Conservation (phyloP, 2,797 vertebrate genomes). For the Notolabrus celidotus region DNA sequence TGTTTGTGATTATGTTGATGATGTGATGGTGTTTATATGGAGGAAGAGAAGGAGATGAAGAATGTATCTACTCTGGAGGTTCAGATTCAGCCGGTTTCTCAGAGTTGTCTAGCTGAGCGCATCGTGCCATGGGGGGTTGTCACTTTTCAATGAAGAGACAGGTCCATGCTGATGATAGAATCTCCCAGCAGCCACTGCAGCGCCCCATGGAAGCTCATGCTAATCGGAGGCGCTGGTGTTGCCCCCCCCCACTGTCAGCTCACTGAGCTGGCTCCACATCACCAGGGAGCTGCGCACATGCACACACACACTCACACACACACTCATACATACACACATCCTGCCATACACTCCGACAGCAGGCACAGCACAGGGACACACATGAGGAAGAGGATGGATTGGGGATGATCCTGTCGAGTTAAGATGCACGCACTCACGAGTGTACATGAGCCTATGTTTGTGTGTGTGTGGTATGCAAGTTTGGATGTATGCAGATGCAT, state of each 20-base stretch:
- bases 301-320: slow-evolving; percentile 38
- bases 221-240: slow-evolving; percentile 76
- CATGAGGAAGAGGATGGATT: slow-evolving; percentile 67
- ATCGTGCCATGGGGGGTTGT: slow-evolving; percentile 78
- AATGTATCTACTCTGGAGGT: slow-evolving; percentile 53
- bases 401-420: slow-evolving; percentile 73
- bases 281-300: slow-evolving; percentile 68
- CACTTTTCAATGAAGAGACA: slow-evolving; percentile 80
- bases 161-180: slow-evolving; percentile 73
- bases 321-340: slow-evolving; percentile 15
- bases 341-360: slow-evolving; percentile 42
- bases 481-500: slow-evolving; percentile 68
- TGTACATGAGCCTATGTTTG: slow-evolving; percentile 13
- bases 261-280: slow-evolving; percentile 78
- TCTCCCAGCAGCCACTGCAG: slow-evolving; percentile 81
- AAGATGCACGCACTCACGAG: slow-evolving; percentile 45
- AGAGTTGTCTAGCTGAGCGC: slow-evolving; percentile 53
- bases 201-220: slow-evolving; percentile 82
- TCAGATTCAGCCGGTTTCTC: slow-evolving; percentile 59
- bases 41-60: slow-evolving; percentile 40
- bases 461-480: slow-evolving; percentile 15
- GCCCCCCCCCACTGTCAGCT: slow-evolving; percentile 76
- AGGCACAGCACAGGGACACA: slow-evolving; percentile 48
- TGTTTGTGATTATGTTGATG: slow-evolving; percentile 36
- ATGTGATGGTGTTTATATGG: slow-evolving; percentile 24